These are phyloP conservation scores for Corvus moneduloides DNA, from an alignment of 2,113 vertebrate species.

Conservation along the genomic window DNA sequence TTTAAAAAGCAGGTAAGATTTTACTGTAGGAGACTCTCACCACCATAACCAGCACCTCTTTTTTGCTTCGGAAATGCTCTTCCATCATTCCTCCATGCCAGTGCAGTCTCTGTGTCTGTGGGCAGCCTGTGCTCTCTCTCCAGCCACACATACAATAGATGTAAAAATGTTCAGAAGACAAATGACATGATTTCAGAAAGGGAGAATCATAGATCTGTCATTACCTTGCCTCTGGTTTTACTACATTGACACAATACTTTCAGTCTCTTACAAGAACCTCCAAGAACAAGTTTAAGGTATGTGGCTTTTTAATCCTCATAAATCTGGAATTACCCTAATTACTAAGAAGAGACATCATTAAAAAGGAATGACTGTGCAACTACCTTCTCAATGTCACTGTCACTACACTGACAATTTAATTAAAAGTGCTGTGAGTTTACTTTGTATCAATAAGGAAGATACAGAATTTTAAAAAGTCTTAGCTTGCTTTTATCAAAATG, in stretches of 20 bases:
- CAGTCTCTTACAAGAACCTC: not conserved
- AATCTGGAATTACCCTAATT: slow-evolving; percentile 62
- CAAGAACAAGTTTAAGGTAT: slow-evolving; percentile 16
- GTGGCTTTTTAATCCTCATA: slow-evolving; percentile 48
- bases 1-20: not conserved
- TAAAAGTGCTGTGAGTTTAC: slow-evolving; percentile 34
- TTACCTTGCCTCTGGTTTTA: not conserved
- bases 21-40: not conserved
- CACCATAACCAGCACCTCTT: not conserved
- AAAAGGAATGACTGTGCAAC: slow-evolving; percentile 38
- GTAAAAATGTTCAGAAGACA: not conserved
- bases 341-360: slow-evolving; percentile 23
- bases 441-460: slow-evolving; percentile 33
- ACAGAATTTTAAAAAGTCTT: slow-evolving; percentile 28
- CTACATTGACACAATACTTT: not conserved
- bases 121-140: not conserved
- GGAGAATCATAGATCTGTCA: not conserved
- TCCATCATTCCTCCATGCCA: not conserved
- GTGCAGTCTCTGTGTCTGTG: accelerated
- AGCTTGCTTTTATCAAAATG: not conserved
- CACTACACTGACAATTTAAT: slow-evolving; percentile 57
- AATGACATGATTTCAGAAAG: not conserved
- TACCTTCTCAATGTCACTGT: slow-evolving; percentile 36
- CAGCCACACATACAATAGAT: not conserved
- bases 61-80: not conserved